Conservation (phyloP, 2,113 vertebrate genomes). For the Chamaetylas fuelleborni region DNA sequence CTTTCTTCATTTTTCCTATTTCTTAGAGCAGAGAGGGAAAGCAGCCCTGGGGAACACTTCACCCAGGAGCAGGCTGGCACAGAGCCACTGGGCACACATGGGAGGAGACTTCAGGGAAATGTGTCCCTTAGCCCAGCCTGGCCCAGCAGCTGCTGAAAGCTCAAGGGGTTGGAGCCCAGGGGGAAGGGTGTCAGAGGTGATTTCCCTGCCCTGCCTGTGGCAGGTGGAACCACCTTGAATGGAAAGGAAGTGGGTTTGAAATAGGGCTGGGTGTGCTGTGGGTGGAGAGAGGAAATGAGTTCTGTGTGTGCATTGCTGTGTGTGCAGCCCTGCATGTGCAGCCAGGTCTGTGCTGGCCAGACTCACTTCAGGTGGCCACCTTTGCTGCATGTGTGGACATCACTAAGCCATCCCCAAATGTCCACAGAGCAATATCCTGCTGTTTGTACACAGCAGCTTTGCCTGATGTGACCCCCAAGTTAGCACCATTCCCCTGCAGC, state of each 20-base stretch:
- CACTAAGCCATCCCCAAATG: background rate
- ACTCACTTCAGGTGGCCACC: background rate
- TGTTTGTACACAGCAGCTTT: background rate
- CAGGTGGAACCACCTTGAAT: background rate
- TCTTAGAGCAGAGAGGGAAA: background rate
- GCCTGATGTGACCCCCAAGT: background rate
- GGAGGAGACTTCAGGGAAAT: background rate
- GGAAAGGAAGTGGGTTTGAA: background rate
- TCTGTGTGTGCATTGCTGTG: background rate
- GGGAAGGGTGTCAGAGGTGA: background rate
- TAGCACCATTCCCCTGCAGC: fast-evolving
- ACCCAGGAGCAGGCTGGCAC: background rate
- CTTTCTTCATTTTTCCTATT: background rate
- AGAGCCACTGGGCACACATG: background rate
- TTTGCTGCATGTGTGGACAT: background rate
- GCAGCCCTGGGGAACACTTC: fast-evolving
- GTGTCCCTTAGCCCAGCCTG: background rate
- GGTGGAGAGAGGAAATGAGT: background rate
- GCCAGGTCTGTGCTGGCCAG: background rate
- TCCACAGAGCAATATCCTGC: background rate
- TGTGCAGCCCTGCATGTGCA: background rate
- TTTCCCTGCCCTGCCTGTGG: background rate
- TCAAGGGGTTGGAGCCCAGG: background rate
- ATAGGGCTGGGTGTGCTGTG: background rate
- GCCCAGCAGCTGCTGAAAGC: background rate